Conservation (phyloP, 2,888 invertebrate genomes). For the Heterodera filipjevi region DNA sequence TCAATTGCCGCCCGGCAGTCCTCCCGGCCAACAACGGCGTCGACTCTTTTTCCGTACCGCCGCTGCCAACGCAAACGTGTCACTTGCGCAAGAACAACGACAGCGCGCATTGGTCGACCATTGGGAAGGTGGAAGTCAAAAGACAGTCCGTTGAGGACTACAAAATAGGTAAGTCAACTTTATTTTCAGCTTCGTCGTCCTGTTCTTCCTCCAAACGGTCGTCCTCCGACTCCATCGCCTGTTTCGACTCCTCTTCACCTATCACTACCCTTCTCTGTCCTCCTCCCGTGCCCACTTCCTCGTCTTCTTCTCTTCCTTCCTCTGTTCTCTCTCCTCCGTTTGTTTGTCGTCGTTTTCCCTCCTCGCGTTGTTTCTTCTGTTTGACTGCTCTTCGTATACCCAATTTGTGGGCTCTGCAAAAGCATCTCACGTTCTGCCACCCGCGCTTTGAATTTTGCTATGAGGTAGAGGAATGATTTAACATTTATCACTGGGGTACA, state of each 20-base stretch:
- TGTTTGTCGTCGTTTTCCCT: background rate
- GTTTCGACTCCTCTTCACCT: background rate
- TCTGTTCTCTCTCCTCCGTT: background rate
- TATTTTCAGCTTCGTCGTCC: background rate
- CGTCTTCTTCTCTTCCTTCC: background rate
- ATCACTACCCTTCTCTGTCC: background rate
- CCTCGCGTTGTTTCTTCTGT: conserved; percentile 34
- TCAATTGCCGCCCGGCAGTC: background rate
- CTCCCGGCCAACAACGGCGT: background rate
- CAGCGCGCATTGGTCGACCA: background rate
- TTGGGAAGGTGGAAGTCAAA: background rate
- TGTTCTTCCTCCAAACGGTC: background rate
- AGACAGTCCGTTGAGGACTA: too few relatives aligned
- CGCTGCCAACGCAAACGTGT: background rate
- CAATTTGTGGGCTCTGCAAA: conserved; percentile 23
- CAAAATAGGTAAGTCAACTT: too few relatives aligned
- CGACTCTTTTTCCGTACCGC: conserved; percentile 3
- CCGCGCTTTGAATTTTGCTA: conserved; percentile 30
- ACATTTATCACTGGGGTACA: too few relatives aligned
- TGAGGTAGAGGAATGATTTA: conserved; percentile 6
- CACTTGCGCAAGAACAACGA: background rate
- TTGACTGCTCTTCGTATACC: conserved; percentile 17
- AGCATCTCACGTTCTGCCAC: conserved; percentile 31
- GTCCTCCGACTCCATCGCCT: background rate
- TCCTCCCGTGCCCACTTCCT: background rate